Evolutionary conservation across 2,113 vertebrate species (phyloP).

Genomic region (Vicugna pacos): DNA sequence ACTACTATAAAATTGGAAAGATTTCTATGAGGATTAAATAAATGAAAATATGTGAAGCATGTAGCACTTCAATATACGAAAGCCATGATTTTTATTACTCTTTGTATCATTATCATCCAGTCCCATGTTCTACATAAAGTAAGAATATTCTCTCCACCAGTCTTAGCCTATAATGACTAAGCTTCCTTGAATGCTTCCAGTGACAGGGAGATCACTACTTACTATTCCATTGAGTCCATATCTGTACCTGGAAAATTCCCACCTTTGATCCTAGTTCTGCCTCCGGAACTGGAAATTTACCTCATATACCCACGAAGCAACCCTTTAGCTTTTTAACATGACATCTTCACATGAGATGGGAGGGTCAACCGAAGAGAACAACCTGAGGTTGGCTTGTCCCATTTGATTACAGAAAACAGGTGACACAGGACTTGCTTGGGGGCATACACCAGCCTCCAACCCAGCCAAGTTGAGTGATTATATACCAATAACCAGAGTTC

Average conservation of each 20-base stretch:
- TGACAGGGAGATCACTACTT: neutral
- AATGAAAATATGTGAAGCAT: neutral
- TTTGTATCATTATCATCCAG: neutral
- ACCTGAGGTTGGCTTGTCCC: neutral
- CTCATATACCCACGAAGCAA: neutral
- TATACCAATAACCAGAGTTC: neutral
- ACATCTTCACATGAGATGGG: neutral
- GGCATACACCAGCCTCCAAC: neutral
- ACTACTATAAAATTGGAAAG: neutral
- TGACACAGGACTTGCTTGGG: neutral
- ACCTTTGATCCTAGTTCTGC: neutral
- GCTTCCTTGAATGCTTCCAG: neutral
- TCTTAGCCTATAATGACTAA: neutral
- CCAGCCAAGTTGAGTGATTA: neutral
- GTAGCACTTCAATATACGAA: neutral
- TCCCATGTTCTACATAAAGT: neutral
- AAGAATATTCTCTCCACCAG: neutral
- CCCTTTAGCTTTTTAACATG: constrained; percentile 1
- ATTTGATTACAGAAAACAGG: neutral
- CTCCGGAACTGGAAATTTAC: neutral
- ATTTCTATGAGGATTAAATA: neutral
- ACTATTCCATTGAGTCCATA: neutral
- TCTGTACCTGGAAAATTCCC: neutral
- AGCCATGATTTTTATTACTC: neutral
- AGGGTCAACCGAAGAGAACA: neutral